phyloP scores from a whole-genome alignment of 2,888 invertebrate genomes.

The Anthrax anthrax region DNA sequence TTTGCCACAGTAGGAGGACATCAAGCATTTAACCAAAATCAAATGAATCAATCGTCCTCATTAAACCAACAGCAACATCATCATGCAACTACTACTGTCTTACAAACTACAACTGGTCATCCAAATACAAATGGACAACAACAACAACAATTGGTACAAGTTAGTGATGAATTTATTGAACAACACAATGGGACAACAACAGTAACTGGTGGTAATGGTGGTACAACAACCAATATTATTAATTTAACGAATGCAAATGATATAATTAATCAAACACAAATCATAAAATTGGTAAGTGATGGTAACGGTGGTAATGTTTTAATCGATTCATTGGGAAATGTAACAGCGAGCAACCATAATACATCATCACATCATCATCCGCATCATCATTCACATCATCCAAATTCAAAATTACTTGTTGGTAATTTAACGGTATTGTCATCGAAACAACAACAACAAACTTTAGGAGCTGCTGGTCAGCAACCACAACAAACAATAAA shows the following conservation, averaged over 20 bases:
- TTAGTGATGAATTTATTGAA: conserved; percentile 23
- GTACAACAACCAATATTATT: conserved; percentile 12
- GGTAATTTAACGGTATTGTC: conserved; percentile 32
- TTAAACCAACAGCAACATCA: conserved; percentile 14
- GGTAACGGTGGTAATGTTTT: conserved; percentile 30
- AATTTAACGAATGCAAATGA: conserved; percentile 17
- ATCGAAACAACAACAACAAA: conserved; percentile 14
- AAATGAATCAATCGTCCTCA: conserved; percentile 16
- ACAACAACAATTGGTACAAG: conserved; percentile 19
- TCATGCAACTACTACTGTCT: conserved; percentile 5
- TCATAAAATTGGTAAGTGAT: conserved; percentile 32
- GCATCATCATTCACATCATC: conserved; percentile 8
- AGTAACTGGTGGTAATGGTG: conserved; percentile 9
- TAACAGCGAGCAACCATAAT: conserved; percentile 13
- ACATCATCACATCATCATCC: neutral
- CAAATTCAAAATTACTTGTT: conserved; percentile 27
- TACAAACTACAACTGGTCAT: conserved; percentile 1
- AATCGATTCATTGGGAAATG: conserved; percentile 23
- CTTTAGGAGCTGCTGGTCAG: conserved; percentile 11
- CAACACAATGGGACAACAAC: conserved; percentile 12
- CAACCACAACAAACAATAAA: conserved; percentile 21
- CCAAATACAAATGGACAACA: neutral
- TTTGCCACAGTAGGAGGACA: neutral
- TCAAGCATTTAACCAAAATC: conserved; percentile 8
- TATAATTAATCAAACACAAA: conserved; percentile 27